phyloP scores from a whole-genome alignment of 2,113 vertebrate species.

The Speoplatyrhinus poulsoni region DNA sequence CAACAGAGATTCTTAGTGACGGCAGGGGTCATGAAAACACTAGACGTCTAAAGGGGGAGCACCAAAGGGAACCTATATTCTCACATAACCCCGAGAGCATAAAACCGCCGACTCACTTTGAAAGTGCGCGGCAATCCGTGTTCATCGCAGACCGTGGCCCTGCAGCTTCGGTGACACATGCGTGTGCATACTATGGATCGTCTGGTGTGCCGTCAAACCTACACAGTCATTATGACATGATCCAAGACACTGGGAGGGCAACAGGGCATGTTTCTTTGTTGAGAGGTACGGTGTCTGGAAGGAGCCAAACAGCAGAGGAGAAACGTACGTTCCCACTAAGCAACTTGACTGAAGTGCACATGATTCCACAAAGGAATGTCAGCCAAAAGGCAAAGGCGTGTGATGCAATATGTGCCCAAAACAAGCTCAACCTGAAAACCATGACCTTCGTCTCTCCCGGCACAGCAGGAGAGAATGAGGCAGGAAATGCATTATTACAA shows the following conservation, averaged over 20 bases:
- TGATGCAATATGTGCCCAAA: slow-evolving; percentile 33
- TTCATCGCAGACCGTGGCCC: slow-evolving; percentile 1
- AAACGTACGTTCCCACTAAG: slow-evolving; percentile 14
- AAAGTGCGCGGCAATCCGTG: slow-evolving; percentile 8
- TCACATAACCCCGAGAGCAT: slow-evolving; percentile 11
- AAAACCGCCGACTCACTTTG: slow-evolving; percentile 16
- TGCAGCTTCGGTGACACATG: slow-evolving; percentile 10
- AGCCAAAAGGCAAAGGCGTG: slow-evolving; percentile 13
- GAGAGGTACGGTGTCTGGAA: slow-evolving; percentile 17
- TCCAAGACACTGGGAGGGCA: slow-evolving; percentile 23
- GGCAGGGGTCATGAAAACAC: neutral
- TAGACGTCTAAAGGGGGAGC: slow-evolving; percentile 12
- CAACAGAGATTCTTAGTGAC: slow-evolving; percentile 2
- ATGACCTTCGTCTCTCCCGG: slow-evolving; percentile 5
- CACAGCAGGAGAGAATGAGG: slow-evolving; percentile 9
- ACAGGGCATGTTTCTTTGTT: neutral
- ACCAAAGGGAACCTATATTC: slow-evolving; percentile 7
- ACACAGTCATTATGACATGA: slow-evolving; percentile 22
- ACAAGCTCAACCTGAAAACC: slow-evolving; percentile 16
- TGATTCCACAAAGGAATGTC: neutral
- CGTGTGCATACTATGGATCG: slow-evolving; percentile 7
- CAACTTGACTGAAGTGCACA: slow-evolving; percentile 21
- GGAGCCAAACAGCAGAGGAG: slow-evolving; percentile 24
- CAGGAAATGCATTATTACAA: slow-evolving; percentile 12
- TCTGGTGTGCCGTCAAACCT: neutral